Percentiles rank a stretch among this genome's conserved stretches.
phyloP scores from a whole-genome alignment of 2,797 vertebrate genomes.

The Cossypha polioptera region DNA sequence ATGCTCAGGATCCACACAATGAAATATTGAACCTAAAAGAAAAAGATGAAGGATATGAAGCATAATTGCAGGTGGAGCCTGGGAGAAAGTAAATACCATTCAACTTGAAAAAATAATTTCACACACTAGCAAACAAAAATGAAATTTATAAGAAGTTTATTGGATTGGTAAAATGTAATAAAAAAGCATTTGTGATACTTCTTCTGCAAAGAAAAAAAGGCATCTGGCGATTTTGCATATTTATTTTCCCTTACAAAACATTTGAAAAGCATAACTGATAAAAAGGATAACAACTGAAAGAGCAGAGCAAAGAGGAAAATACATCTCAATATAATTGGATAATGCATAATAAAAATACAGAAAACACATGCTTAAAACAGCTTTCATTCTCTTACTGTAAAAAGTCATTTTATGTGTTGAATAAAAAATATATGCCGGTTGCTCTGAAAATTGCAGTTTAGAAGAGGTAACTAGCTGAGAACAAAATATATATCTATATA shows the following conservation, averaged over 20 bases:
- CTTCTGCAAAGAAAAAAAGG: constrained; percentile 70
- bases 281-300: constrained; percentile 64
- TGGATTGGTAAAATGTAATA: constrained; percentile 76
- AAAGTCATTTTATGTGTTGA: constrained; percentile 54
- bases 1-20: neutral
- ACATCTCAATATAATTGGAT: constrained; percentile 72
- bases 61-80: constrained; percentile 33
- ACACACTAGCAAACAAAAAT: constrained; percentile 60
- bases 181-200: constrained; percentile 73
- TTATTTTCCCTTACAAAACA: constrained; percentile 73
- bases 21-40: neutral
- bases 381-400: constrained; percentile 64
- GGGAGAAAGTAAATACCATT: constrained; percentile 61
- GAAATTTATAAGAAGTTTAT: constrained; percentile 77
- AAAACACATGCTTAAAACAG: constrained; percentile 71
- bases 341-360: constrained; percentile 71
- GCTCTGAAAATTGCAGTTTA: constrained; percentile 58
- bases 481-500: constrained; percentile 62
- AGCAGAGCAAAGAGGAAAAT: constrained; percentile 68
- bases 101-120: constrained; percentile 64
- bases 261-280: constrained; percentile 71
- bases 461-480: constrained; percentile 61
- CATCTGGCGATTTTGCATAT: constrained; percentile 68
- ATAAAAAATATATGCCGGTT: constrained; percentile 65
- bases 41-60: constrained; percentile 15